phyloP scores from a whole-genome alignment of 2,113 vertebrate species.

The Aegotheles bennettii region DNA sequence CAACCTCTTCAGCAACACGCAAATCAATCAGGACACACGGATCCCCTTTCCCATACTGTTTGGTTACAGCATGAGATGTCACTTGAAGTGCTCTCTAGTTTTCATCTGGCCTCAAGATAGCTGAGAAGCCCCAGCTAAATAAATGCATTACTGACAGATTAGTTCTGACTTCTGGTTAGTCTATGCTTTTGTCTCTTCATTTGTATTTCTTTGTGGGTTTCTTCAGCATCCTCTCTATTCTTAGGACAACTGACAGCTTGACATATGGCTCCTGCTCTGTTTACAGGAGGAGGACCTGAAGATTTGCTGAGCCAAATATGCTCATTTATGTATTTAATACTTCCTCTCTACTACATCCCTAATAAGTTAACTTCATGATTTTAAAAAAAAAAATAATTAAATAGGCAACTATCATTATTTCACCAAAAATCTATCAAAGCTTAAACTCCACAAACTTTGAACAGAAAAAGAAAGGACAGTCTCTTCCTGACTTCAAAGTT shows the following conservation, averaged over 20 bases:
- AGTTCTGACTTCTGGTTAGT: not conserved
- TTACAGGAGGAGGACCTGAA: not conserved
- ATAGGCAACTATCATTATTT: not conserved
- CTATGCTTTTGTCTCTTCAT: not conserved
- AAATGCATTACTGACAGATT: not conserved
- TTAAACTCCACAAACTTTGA: not conserved
- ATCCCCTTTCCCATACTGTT: not conserved
- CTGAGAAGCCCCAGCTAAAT: not conserved
- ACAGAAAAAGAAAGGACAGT: not conserved
- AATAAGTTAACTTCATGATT: not conserved
- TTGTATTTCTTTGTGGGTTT: not conserved
- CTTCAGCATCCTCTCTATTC: not conserved
- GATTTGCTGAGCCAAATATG: constrained; percentile 26
- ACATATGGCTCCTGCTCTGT: not conserved
- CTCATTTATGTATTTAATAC: constrained; percentile 22
- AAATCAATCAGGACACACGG: not conserved
- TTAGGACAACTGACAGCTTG: not conserved
- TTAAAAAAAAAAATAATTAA: not conserved
- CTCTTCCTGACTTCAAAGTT: not conserved
- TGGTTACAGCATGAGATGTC: not conserved
- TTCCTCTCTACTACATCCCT: not conserved
- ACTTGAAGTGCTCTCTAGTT: not conserved
- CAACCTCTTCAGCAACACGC: not conserved
- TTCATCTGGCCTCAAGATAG: not conserved
- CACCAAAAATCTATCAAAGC: not conserved